phyloP scores from a whole-genome alignment of 1,140 invertebrate genomes.

The Procambarus clarkii region DNA sequence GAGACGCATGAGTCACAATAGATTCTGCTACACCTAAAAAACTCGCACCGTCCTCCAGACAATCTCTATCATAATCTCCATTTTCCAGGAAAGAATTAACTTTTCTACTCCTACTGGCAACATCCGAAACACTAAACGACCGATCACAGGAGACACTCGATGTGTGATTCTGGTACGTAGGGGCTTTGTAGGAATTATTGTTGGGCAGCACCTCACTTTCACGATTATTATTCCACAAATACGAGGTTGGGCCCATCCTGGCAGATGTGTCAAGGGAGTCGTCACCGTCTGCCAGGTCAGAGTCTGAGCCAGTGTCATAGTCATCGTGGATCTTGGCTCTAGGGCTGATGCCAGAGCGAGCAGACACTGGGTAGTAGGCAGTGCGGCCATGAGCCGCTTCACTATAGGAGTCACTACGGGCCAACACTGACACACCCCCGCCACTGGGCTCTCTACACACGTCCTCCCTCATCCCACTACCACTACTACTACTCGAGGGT shows the following conservation, averaged over 20 bases:
- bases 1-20: slow-evolving; percentile 31
- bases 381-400: not conserved
- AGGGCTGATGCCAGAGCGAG: slow-evolving; percentile 31
- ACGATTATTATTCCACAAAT: not conserved
- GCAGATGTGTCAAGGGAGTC: slow-evolving; percentile 1
- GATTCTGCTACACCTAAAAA: slow-evolving; percentile 6
- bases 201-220: slow-evolving; percentile 5
- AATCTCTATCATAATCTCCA: slow-evolving; percentile 13
- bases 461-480: not conserved
- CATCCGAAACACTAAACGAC: slow-evolving; percentile 1
- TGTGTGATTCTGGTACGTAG: slow-evolving; percentile 38
- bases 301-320: slow-evolving; percentile 63
- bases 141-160: not conserved
- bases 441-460: not conserved
- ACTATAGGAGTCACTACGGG: not conserved
- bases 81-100: slow-evolving; percentile 27
- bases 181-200: slow-evolving; percentile 15
- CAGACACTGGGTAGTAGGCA: slow-evolving; percentile 21
- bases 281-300: slow-evolving; percentile 38
- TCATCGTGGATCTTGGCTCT: slow-evolving; percentile 38
- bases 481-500: not conserved
- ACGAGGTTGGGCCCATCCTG: not conserved
- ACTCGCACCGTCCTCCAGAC: not conserved
- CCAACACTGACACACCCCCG: not conserved
- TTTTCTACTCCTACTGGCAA: slow-evolving; percentile 13